phyloP scores from a whole-genome alignment of 2,113 vertebrate genomes.

The Esox niger region DNA sequence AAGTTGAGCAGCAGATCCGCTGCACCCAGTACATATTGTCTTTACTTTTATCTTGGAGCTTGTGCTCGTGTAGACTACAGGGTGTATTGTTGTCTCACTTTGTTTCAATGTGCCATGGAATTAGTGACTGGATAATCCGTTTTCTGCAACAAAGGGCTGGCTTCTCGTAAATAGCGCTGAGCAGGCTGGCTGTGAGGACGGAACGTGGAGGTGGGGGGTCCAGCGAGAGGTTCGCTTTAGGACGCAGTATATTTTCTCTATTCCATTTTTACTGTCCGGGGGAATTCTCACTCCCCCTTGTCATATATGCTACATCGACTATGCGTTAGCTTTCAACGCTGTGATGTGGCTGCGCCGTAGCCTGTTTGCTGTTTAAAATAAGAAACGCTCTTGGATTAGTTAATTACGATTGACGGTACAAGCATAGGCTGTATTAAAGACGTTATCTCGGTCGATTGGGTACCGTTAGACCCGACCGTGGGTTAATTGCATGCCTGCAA shows the following conservation, averaged over 20 bases:
- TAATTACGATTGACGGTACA: conserved; percentile 53
- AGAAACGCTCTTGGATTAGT: conserved; percentile 56
- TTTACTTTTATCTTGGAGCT: conserved; percentile 19
- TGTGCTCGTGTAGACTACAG: conserved; percentile 16
- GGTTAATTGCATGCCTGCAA: conserved; percentile 39
- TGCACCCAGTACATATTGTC: not conserved
- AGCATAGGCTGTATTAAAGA: conserved; percentile 51
- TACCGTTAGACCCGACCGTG: conserved; percentile 24
- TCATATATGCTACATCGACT: conserved; percentile 4
- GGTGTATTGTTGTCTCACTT: conserved; percentile 45
- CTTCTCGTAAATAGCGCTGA: conserved; percentile 70
- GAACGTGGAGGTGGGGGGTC: conserved; percentile 19
- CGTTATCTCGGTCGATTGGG: conserved; percentile 38
- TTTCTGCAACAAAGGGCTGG: conserved; percentile 72
- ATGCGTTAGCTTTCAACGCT: not conserved
- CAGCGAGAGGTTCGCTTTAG: conserved; percentile 29
- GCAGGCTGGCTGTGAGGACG: conserved; percentile 40
- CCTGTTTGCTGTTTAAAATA: conserved; percentile 37
- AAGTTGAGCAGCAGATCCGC: conserved; percentile 31
- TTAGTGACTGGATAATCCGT: conserved; percentile 68
- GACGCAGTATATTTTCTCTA: conserved; percentile 29
- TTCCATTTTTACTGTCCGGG: not conserved
- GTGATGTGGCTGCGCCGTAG: conserved; percentile 2
- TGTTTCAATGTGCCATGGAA: conserved; percentile 55
- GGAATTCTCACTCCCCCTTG: conserved; percentile 2